Conservation (phyloP, 35 echinoderm and acorn worm species). For the Diadema setosum region DNA sequence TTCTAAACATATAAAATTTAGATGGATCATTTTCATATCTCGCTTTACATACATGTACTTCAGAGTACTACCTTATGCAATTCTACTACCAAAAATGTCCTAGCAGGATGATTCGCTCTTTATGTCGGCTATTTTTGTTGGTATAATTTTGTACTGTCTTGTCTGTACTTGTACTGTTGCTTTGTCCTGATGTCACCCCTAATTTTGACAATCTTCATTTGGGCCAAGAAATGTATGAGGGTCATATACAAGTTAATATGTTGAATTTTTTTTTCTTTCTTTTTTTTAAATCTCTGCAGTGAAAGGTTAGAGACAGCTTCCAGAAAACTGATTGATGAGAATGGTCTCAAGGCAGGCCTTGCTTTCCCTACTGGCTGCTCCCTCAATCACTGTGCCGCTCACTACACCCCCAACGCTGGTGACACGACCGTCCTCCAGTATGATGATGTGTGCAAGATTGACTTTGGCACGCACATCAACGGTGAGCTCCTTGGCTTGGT, state of each 20-base stretch:
- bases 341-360: conserved; percentile 81
- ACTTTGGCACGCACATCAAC: conserved; percentile 99
- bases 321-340: conserved; percentile 94
- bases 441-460: conserved; percentile 98
- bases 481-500: too few species aligned
- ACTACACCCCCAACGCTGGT: conserved; percentile 96
- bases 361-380: conserved; percentile 99
- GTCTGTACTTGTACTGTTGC: too few species aligned
- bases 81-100: too few species aligned
- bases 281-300: conserved; percentile 33
- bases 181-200: too few species aligned
- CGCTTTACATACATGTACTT: too few species aligned
- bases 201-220: background rate
- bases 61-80: too few species aligned
- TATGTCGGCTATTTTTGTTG: too few species aligned
- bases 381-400: conserved; percentile 93
- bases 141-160: too few species aligned
- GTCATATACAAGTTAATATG: background rate
- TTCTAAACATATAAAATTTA: too few species aligned
- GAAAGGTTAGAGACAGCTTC: conserved; percentile 89
- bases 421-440: conserved; percentile 73
- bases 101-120: too few species aligned
- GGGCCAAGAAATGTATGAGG: background rate
- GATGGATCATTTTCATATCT: too few species aligned
- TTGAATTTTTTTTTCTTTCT: background rate